Evolutionary conservation across 2,797 vertebrate genomes (phyloP), one percentile per base, ranked within the genome.

Genomic region (Pitangus sulphuratus): DNA sequence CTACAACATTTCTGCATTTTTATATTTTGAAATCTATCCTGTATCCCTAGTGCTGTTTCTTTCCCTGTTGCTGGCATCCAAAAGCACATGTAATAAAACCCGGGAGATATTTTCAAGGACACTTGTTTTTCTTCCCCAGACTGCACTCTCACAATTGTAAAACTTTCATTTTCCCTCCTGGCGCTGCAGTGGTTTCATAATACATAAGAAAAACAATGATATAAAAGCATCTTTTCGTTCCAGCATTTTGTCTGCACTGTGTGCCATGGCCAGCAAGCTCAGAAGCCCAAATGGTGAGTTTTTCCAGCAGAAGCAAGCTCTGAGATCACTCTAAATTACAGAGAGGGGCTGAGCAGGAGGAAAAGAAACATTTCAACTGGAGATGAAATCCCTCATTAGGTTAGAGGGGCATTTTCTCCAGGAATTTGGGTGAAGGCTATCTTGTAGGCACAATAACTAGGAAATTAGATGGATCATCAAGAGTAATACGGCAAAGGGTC

Each of bases 391-490:
- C 37, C 37, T 81, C 44, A 66, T 87, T 90, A 95, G 68, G 48
- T 89, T 89, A 96, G 72, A 91, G 58, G 37, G 53, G 20, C 12
- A 80, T 71, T 95, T 97, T 94, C 60, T 94, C 70, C 84, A 47
- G 82, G 45, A 76, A 84, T 91, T 96, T 71, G 79, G 37, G 31
- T 71, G 81, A 78, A 96, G 47, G 50, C 80, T 97, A 66, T 96
- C 66, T 95, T 87, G 48, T 83, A 90, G 72, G 37, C 47, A 93
- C 30, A 77, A 40, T 64, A 95, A 89, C 35, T 89, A 96, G 95
- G 91, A 97, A 97, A 96, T 93, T 2, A 97, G 97, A 96, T 2
- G 30, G 83, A 87, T 97, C 89, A 90, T 95, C 79, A 96, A 87
- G 85, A 78, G 42, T 47, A 28, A 72, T 4, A 9, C 9, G 17